A percentile compares a stretch with the other conserved stretches of the same genome.
These are phyloP conservation scores for Nannoperca obscura DNA, from an alignment of 2,797 vertebrate species.

Conservation along the genomic window DNA sequence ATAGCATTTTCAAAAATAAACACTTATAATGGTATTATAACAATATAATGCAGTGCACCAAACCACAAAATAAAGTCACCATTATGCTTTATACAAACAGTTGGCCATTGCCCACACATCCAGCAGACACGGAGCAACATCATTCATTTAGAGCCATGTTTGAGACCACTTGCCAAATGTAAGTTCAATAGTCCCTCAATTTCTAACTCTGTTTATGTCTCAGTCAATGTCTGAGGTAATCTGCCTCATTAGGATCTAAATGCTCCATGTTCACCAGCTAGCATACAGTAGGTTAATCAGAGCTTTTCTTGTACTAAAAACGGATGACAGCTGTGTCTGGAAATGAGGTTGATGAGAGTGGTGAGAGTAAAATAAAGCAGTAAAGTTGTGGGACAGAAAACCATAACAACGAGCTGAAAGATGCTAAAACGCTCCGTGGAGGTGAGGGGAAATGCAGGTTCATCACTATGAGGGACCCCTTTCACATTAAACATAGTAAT, in stretches of 20 bases:
- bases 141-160: neutral
- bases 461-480: neutral
- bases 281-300: neutral
- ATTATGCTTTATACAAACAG: neutral
- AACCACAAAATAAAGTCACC: neutral
- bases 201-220: too few species aligned
- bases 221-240: neutral
- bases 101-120: neutral
- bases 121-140: neutral
- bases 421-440: neutral
- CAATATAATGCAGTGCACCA: neutral
- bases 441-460: neutral
- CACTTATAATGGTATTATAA: neutral
- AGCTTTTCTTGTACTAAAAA: neutral
- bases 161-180: neutral
- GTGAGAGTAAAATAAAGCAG: neutral
- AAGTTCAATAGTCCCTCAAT: too few species aligned
- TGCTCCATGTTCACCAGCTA: neutral
- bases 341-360: neutral
- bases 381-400: too few species aligned
- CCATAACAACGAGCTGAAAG: too few species aligned
- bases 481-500: neutral
- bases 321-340: neutral
- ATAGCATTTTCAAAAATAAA: constrained; percentile 2
- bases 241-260: neutral